phyloP scores from a whole-genome alignment of 1,140 invertebrate genomes.

The Drosophila orena region DNA sequence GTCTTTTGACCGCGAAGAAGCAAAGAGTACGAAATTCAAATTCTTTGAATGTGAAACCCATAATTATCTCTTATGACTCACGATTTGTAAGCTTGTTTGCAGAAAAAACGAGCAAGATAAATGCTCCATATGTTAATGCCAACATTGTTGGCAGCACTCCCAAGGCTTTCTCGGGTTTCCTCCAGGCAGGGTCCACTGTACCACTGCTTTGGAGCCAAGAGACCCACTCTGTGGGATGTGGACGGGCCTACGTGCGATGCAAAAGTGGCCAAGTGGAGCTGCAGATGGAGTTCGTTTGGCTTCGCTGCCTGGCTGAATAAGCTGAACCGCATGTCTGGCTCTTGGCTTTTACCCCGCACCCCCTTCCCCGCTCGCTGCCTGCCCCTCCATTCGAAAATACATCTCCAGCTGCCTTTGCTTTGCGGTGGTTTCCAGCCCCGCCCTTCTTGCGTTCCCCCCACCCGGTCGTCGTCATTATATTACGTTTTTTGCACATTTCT shows the following conservation, averaged over 20 bases:
- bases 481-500: constrained; percentile 51
- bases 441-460: constrained; percentile 12
- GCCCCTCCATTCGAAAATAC: constrained; percentile 35
- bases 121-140: constrained; percentile 3
- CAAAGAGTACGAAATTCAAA: background rate
- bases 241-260: constrained; percentile 45
- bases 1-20: background rate
- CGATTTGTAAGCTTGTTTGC: background rate
- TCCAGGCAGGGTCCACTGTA: constrained; percentile 28
- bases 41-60: constrained; percentile 6
- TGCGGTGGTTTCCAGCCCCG: constrained; percentile 20
- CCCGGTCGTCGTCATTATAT: constrained; percentile 45
- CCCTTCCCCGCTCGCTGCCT: background rate
- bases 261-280: constrained; percentile 42
- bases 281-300: constrained; percentile 52
- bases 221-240: constrained; percentile 43
- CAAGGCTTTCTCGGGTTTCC: background rate
- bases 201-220: constrained; percentile 20
- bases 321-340: constrained; percentile 45
- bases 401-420: constrained; percentile 45
- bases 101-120: constrained; percentile 2
- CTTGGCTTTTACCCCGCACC: constrained; percentile 31
- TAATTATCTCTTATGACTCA: constrained; percentile 16
- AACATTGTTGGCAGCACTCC: constrained; percentile 11
- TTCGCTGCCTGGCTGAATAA: constrained; percentile 39